Evolutionary conservation across 2,888 invertebrate species (phyloP).

Genomic region (Autographa gamma): DNA sequence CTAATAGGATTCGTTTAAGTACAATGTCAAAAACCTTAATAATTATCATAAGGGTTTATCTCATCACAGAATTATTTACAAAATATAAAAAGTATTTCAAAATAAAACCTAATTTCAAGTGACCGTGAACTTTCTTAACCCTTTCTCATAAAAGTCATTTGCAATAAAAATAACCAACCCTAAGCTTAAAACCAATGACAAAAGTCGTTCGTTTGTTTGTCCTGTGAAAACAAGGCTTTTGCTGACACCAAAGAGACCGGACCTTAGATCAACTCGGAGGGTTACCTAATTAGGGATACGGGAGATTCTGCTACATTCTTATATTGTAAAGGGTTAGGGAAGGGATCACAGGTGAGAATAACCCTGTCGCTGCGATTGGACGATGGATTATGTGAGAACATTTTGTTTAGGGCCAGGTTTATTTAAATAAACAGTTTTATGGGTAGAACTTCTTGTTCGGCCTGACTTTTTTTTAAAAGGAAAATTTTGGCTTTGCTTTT

Average conservation of each 20-base stretch:
- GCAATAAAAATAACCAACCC: neutral
- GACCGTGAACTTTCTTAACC: neutral
- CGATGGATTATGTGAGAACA: neutral
- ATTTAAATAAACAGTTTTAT: no score
- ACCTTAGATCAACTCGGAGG: conserved; percentile 30
- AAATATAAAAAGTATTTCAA: neutral
- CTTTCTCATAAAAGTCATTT: neutral
- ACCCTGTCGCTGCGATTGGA: neutral
- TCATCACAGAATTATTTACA: neutral
- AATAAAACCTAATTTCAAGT: neutral
- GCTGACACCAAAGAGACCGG: conserved; percentile 26
- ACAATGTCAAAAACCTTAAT: no score
- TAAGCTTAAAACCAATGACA: conserved; percentile 21
- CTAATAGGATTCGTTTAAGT: no score
- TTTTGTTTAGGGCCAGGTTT: neutral
- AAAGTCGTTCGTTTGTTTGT: conserved; percentile 16
- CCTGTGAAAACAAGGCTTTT: conserved; percentile 26
- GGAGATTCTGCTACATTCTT: conserved; percentile 28
- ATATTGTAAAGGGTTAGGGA: conserved; percentile 12
- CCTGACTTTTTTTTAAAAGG: neutral
- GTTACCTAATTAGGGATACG: conserved; percentile 47
- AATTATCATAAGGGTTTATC: no score
- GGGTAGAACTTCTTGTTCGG: neutral
- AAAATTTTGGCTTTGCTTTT: no score
- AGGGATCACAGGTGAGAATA: neutral